These are phyloP conservation scores for Agriopis leucophaearia DNA, from an alignment of 2,888 invertebrate species.

Conservation along the genomic window DNA sequence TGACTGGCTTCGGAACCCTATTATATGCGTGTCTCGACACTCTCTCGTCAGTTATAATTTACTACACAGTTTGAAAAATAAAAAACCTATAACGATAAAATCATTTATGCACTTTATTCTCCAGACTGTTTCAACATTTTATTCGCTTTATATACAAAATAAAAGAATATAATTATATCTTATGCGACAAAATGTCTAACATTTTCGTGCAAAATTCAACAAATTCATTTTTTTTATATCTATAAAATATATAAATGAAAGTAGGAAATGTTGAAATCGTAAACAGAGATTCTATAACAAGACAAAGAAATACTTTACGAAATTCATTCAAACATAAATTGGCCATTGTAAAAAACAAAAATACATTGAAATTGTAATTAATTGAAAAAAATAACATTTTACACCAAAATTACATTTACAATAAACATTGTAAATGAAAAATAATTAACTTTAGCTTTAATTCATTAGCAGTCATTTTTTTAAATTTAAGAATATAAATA, in stretches of 20 bases:
- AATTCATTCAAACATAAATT: neutral
- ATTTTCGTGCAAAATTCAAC: conserved; percentile 16
- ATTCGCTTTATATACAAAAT: conserved; percentile 7
- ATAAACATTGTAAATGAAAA: neutral
- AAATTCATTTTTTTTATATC: conserved; percentile 17
- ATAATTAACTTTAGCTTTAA: too few relatives aligned
- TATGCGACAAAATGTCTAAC: conserved; percentile 3
- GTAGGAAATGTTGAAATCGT: conserved; percentile 15
- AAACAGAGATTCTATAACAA: conserved; percentile 21
- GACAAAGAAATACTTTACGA: conserved; percentile 10
- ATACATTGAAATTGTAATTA: conserved; percentile 3
- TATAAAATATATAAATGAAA: conserved; percentile 13
- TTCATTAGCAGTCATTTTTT: neutral
- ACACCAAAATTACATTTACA: conserved; percentile 7
- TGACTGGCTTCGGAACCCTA: too few relatives aligned
- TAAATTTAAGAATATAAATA: neutral
- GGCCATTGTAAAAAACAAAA: neutral
- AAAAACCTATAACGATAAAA: neutral
- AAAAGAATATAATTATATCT: neutral
- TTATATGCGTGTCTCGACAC: too few relatives aligned
- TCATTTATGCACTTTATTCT: conserved; percentile 22
- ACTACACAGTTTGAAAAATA: too few relatives aligned
- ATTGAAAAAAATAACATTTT: neutral
- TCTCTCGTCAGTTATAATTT: too few relatives aligned
- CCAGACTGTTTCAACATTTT: conserved; percentile 1